These are phyloP conservation scores for Zoanthus solanderi DNA, from an alignment of 92 coral and sea anemone species.

Conservation along the genomic window DNA sequence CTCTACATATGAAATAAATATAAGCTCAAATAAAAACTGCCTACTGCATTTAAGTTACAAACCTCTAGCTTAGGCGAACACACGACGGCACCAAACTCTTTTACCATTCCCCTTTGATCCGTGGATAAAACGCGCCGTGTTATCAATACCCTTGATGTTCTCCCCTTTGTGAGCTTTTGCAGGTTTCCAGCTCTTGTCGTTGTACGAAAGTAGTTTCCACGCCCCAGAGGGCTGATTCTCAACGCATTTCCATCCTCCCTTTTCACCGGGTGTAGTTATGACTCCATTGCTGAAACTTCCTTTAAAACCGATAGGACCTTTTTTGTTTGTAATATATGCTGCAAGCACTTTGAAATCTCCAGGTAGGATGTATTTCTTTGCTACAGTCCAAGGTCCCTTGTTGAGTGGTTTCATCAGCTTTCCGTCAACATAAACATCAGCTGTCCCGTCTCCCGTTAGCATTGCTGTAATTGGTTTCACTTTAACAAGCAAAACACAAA, in stretches of 20 bases:
- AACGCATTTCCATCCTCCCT: conserved; percentile 17
- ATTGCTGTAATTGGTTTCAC: background rate
- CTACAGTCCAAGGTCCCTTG: background rate
- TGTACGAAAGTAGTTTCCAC: background rate
- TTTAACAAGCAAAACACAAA: background rate
- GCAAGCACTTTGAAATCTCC: background rate
- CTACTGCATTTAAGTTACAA: background rate
- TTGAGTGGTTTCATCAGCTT: conserved; percentile 7
- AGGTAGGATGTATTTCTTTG: background rate
- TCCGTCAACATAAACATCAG: background rate
- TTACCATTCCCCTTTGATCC: background rate
- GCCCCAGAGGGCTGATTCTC: background rate
- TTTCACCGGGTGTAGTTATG: too few relatives aligned
- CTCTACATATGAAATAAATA: too few relatives aligned
- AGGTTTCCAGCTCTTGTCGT: background rate
- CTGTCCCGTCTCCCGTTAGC: conserved; percentile 2
- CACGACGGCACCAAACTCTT: background rate
- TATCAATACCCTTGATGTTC: background rate
- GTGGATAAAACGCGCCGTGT: background rate
- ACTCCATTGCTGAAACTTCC: too few relatives aligned
- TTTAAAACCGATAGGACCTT: background rate
- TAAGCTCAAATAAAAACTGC: too few relatives aligned
- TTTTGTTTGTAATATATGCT: background rate
- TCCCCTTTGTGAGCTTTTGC: background rate
- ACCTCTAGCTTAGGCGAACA: background rate